Conservation (phyloP, 2,797 vertebrate species). For the Brachymystax lenok region DNA sequence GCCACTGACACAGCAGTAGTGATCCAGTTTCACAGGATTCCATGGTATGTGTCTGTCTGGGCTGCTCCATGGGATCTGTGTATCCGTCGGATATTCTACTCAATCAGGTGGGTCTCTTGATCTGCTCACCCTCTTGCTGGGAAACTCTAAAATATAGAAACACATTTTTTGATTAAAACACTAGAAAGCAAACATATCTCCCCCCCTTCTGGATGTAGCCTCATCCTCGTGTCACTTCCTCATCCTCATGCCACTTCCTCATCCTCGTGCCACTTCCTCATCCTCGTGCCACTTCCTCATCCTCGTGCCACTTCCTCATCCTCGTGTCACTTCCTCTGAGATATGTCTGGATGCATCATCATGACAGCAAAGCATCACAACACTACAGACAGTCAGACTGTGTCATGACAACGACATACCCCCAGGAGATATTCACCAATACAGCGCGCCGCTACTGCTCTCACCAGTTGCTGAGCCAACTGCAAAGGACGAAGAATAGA, state of each 20-base stretch:
- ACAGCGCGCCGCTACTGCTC: background rate
- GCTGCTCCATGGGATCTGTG: background rate
- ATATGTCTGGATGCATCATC: no score
- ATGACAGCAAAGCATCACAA: background rate
- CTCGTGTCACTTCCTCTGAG: no score
- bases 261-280: no score
- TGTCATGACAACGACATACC: background rate
- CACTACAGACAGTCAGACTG: background rate
- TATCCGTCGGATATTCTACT: background rate
- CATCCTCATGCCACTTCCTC: no score
- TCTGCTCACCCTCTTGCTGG: background rate
- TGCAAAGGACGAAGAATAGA: background rate
- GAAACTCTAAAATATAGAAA: background rate
- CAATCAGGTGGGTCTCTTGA: background rate
- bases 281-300: background rate
- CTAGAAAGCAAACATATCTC: background rate
- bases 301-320: no score
- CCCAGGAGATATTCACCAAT: background rate
- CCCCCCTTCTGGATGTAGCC: background rate
- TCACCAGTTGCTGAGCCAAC: background rate
- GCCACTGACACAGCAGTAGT: no score
- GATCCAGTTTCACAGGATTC: no score
- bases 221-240: no score
- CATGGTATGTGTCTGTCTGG: background rate
- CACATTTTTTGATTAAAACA: background rate